Evolutionary conservation across 2,113 vertebrate genomes (phyloP).

Genomic region (Azemiops feae): DNA sequence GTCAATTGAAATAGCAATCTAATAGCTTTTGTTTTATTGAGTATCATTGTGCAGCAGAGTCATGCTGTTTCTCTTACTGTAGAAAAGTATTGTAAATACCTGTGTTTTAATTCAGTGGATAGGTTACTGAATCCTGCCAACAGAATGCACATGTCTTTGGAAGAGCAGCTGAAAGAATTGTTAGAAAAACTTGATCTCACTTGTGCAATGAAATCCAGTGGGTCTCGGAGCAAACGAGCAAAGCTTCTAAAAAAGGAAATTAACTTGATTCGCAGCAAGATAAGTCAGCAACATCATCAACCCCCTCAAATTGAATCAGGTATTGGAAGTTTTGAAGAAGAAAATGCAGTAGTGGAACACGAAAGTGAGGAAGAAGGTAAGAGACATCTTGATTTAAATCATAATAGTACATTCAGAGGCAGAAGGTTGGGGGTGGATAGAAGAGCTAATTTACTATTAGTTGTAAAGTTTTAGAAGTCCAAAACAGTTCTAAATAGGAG

Average conservation of each 20-base stretch:
- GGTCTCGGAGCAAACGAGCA: conserved; percentile 90
- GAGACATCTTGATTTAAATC: conserved; percentile 38
- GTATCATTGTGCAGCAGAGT: background rate
- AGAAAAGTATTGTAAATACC: conserved; percentile 8
- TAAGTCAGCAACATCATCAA: conserved; percentile 80
- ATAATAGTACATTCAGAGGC: conserved; percentile 1
- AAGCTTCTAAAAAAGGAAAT: conserved; percentile 94
- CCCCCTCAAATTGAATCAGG: conserved; percentile 65
- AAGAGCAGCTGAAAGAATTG: conserved; percentile 88
- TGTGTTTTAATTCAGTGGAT: conserved; percentile 80
- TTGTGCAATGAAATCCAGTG: conserved; percentile 92
- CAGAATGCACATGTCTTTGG: conserved; percentile 81
- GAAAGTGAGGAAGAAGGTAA: conserved; percentile 75
- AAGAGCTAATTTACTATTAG: background rate
- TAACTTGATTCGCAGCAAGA: conserved; percentile 80
- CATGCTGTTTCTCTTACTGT: background rate
- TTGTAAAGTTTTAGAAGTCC: background rate
- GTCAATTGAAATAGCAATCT: background rate
- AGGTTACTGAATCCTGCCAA: conserved; percentile 84
- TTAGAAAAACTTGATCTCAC: conserved; percentile 94
- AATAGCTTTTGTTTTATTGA: background rate
- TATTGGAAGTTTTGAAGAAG: conserved; percentile 73
- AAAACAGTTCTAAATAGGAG: background rate
- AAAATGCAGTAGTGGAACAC: conserved; percentile 62
- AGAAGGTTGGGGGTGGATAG: background rate